Evolutionary conservation across 2,888 invertebrate species (phyloP), one percentile per base, ranked within the genome.

Genomic region (Cryptops parisi): DNA sequence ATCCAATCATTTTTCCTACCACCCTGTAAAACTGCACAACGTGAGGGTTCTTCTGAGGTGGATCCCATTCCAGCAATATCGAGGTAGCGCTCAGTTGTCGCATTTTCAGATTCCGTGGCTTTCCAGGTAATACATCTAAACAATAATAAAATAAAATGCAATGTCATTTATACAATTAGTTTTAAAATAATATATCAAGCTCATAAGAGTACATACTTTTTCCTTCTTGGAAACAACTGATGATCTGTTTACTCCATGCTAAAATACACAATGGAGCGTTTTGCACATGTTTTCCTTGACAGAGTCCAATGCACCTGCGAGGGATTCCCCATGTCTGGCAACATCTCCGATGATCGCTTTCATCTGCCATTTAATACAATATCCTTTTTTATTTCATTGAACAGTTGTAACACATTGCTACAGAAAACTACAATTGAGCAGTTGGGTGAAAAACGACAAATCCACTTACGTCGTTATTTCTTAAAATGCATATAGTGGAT

Each of bases 291-390:
- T 84, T 83, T 0, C 87, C 87, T 33, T 85, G 77, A 65, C 89
- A 89, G 76, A 87, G 82, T 64, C 87, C 84, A 59, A 88, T 70
- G 66, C 88, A 89, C 60, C 79, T 77, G 33, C 84, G 75, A 0
- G 87, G 85, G 1, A 89, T 86, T 45, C 82, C 81, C 70, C 78
- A 78, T 21, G 81, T 79, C 0, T 82, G 80, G 67, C 89, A 89
- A 65, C 89, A 89, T 57, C 80, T 79, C 43, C 87, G 76, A 68
- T 89, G 89, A 67, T 89, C 88, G 60, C 77, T 69, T n/a, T 72
- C 73, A 62, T 75, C 75, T 68, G n/a, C n/a, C n/a, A n/a, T n/a
- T n/a, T n/a, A n/a, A n/a, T n/a, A n/a, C n/a, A n/a, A n/a, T n/a
- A n/a, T n/a, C n/a, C n/a, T n/a, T n/a, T n/a, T n/a, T n/a, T n/a